Percentiles rank a stretch among this genome's conserved stretches.
Evolutionary conservation across 2,888 invertebrate genomes (phyloP).

Genomic region (Ectobius pallidus): DNA sequence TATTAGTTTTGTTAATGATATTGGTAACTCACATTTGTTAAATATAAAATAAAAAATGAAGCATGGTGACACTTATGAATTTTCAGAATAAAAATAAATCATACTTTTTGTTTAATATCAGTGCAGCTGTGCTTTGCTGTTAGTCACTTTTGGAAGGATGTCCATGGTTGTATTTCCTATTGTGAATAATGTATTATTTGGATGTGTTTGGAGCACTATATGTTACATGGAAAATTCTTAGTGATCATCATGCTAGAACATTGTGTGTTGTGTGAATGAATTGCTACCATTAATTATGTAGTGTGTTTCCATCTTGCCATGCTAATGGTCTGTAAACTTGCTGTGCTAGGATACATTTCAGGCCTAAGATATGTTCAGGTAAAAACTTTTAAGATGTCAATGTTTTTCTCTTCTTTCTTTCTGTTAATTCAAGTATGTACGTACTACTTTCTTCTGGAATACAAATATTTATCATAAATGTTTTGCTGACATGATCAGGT

Average conservation of each 20-base stretch:
- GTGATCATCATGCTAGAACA: conserved; percentile 15
- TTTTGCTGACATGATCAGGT: no score
- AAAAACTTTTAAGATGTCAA: no score
- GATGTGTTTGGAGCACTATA: neutral
- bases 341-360: no score
- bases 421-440: no score
- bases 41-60: no score
- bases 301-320: neutral
- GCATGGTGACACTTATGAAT: conserved; percentile 25
- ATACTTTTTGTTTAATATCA: neutral
- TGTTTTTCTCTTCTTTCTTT: no score
- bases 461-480: no score
- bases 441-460: no score
- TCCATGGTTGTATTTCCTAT: no score
- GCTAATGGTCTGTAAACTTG: neutral
- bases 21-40: conserved; percentile 21
- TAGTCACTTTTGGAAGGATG: no score
- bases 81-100: no score
- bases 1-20: conserved; percentile 31
- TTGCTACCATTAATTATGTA: conserved; percentile 7
- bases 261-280: no score
- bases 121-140: neutral
- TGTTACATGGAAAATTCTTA: conserved; percentile 14
- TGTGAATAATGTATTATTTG: neutral
- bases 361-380: neutral